Evolutionary conservation across 2,797 vertebrate genomes (phyloP).

Genomic region (Crenichthys baileyi): DNA sequence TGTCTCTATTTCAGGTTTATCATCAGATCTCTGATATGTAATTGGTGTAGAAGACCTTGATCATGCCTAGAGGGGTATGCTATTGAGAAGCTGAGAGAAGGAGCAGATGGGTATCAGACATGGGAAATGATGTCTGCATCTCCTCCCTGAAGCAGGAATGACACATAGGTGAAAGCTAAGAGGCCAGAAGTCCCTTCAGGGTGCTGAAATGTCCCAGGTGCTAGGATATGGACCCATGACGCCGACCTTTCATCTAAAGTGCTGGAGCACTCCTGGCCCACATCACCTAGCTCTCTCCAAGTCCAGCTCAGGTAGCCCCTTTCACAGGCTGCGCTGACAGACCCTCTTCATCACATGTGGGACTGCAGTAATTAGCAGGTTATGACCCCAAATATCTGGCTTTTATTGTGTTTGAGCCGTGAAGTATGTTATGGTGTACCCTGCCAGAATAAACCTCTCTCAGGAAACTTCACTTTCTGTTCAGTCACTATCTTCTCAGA

Average conservation of each 20-base stretch:
- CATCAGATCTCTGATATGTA: conserved; percentile 63
- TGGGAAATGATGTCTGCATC: conserved; percentile 66
- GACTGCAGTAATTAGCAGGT: conserved; percentile 71
- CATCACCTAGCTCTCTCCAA: conserved; percentile 57
- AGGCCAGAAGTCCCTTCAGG: conserved; percentile 65
- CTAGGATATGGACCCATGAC: conserved; percentile 64
- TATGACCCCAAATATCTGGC: conserved; percentile 68
- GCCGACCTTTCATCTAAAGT: conserved; percentile 72
- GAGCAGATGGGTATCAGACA: conserved; percentile 72
- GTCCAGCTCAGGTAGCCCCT: conserved; percentile 67
- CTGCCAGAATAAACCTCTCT: conserved; percentile 75
- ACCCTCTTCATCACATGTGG: conserved; percentile 60
- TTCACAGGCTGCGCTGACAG: conserved; percentile 63
- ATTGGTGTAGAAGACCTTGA: conserved; percentile 77
- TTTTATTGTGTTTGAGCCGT: conserved; percentile 62
- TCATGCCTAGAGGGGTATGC: conserved; percentile 53
- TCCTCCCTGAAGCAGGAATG: conserved; percentile 44
- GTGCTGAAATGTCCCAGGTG: conserved; percentile 71
- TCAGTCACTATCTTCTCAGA: conserved; percentile 60
- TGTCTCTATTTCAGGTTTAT: conserved; percentile 63
- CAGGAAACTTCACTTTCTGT: conserved; percentile 78
- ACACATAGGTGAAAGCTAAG: conserved; percentile 67
- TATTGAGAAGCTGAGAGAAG: conserved; percentile 61
- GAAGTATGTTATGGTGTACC: conserved; percentile 56
- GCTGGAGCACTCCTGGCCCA: conserved; percentile 60